These are phyloP conservation scores for Triplophysa yarkandensis DNA, from an alignment of 2,797 vertebrate genomes.

Conservation along the genomic window DNA sequence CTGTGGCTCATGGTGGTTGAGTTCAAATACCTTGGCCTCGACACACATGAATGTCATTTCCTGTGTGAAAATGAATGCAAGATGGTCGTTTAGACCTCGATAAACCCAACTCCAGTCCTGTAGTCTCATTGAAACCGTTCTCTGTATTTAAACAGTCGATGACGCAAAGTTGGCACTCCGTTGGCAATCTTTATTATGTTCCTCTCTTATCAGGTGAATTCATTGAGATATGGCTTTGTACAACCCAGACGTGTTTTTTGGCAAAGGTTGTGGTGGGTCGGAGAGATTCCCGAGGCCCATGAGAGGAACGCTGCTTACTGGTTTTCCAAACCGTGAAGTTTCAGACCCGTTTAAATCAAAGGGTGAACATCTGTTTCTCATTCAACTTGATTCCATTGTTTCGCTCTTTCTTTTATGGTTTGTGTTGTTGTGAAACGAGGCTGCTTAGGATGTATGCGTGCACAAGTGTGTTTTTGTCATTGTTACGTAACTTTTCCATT, in stretches of 20 bases:
- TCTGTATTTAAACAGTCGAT: not conserved
- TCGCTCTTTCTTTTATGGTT: not conserved
- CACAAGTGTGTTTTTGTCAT: not conserved
- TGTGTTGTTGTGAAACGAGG: not conserved
- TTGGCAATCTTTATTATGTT: slow-evolving; percentile 11
- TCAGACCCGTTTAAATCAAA: not conserved
- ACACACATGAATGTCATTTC: slow-evolving; percentile 34
- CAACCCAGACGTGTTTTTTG: not conserved
- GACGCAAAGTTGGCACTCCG: not conserved
- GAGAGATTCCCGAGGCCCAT: not conserved
- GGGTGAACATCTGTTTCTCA: not conserved
- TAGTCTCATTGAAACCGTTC: not conserved
- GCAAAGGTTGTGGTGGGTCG: not conserved
- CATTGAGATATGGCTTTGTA: not conserved
- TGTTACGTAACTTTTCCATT: not conserved
- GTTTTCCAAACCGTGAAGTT: not conserved
- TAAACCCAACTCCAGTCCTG: not conserved
- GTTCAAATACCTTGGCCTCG: slow-evolving; percentile 25
- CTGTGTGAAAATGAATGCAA: slow-evolving; percentile 41
- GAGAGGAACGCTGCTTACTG: not conserved
- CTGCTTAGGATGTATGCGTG: not conserved
- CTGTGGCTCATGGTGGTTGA: not conserved
- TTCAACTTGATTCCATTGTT: not conserved
- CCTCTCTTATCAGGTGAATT: slow-evolving; percentile 4
- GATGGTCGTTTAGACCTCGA: slow-evolving; percentile 18